Base-by-base conservation (phyloP, 2,888 invertebrate species). In the Dicranocentrus wangi region DNA sequence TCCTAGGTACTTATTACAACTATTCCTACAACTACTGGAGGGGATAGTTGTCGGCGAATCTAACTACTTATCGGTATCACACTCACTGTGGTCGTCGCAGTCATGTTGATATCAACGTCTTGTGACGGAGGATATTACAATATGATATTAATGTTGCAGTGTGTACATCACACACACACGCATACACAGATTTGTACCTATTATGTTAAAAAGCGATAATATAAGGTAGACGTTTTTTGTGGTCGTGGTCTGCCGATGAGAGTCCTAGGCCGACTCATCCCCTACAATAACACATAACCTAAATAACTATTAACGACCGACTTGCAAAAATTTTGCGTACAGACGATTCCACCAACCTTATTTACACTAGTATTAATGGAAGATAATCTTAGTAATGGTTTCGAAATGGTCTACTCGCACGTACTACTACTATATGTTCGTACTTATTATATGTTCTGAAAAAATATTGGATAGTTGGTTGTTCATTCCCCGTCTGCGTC, bases 1-100 rank as follows among this genome's bases (percentile, higher is more conserved):
- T 8, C n/a, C 66, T 77, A 77, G 72, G 79, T 79, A 79, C 79
- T 79, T 79, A 72, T 72, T 71, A 55, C 58, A 79, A 65, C 27
- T 32, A 79, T 79, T 79, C 78, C 78, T 79, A 71, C 78, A 80
- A 80, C 79, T 68, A 73, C 80, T 80, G 80, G 80, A 80, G 43
- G 80, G 27, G 42, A 61, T 68, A 15, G 72, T 19, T 68, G 80
- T 47, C 72, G 79, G 65, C 71, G 58, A 60, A 51, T 66, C 25
- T 28, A 55, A 23, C 65, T 66, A 51, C 68, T 60, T 66, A 71
- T 66, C 72, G 55, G 28, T 79, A 53, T 39, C 66, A 27, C 28
- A 42, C 39, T 42, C 60, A 42, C 55, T 55, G 32, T 21, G 39
- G 65, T 25, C 61, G 77, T 25, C 55, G 32, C 72, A 70, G 58